Percentiles rank a stretch among this genome's conserved stretches.
phyloP scores from a whole-genome alignment of 2,113 vertebrate genomes.

The Daubentonia madagascariensis region DNA sequence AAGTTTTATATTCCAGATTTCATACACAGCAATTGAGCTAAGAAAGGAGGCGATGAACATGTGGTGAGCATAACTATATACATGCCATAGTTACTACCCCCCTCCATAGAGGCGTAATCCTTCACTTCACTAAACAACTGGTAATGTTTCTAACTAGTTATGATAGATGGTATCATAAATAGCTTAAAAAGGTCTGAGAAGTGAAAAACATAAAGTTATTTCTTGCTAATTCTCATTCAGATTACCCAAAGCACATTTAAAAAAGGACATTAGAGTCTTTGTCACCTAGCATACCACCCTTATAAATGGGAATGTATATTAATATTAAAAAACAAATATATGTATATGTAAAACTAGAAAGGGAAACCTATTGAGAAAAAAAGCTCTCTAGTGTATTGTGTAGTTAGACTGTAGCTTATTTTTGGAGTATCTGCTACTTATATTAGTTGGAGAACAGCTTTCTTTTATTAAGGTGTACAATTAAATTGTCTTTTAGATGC shows the following conservation, averaged over 20 bases:
- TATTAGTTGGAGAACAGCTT: background rate
- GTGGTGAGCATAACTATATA: background rate
- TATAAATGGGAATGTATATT: background rate
- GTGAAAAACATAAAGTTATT: background rate
- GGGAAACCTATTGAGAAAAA: background rate
- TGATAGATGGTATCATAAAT: background rate
- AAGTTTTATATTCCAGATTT: background rate
- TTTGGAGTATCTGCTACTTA: background rate
- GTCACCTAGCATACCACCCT: background rate
- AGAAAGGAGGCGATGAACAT: background rate
- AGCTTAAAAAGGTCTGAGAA: background rate
- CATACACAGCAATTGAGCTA: background rate
- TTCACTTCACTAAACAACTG: background rate
- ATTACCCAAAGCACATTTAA: background rate
- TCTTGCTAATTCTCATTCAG: background rate
- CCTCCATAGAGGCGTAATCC: background rate
- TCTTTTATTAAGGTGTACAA: background rate
- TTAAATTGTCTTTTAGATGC: background rate
- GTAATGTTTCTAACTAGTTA: background rate
- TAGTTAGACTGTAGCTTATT: background rate
- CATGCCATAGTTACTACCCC: fast-evolving
- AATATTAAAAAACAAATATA: background rate
- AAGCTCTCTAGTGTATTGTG: background rate
- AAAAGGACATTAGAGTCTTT: background rate
- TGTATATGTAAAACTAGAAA: too few relatives aligned